Evolutionary conservation across 2,113 vertebrate species (phyloP), one percentile per base, ranked within the genome.

Genomic region (Varanus komodoensis): DNA sequence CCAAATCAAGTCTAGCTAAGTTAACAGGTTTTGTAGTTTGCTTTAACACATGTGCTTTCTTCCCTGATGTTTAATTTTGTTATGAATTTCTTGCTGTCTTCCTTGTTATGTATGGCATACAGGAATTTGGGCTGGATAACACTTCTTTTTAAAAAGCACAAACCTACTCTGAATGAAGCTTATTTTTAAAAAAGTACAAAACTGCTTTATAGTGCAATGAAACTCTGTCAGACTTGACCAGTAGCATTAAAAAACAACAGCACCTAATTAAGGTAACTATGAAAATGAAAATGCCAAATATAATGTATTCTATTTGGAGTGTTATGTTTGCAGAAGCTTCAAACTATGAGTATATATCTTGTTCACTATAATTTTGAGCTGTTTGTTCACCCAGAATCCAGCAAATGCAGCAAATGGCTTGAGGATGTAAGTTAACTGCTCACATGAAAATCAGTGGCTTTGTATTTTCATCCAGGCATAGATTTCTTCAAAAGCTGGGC

Each of bases 371-470:
- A 61, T 82, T n/a, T 48, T 1, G 4, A 17, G 27, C n/a, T 74
- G 68, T 50, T 82, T 73, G 25, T 15, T 82, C 54, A 89, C 73
- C 61, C n/a, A 57, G 74, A 9, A 34, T 61, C n/a, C 80, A 73
- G 25, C 80, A 74, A 61, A 74, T 29, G 52, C 9, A 73, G 68
- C 79, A 89, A 82, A 82, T 82, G 32, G 68, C 23, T 73, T 89
- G 44, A 44, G 68, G n/a, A 61, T 73, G 21, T 57, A 73, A 89
- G 50, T 68, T 57, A 89, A 89, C 73, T 21, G 52, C 34, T 89
- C 79, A 82, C 68, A 74, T 74, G n/a, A 89, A 89, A 87, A 82
- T 81, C 80, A 74, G 48, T 89, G 69, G 15, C 86, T 67, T 79
- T 87, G 79, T 61, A 38, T 52, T 89, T 82, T 82, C 52, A 71